phyloP scores from a whole-genome alignment of 2,888 invertebrate species.

The Brachynemurus nebulosus region DNA sequence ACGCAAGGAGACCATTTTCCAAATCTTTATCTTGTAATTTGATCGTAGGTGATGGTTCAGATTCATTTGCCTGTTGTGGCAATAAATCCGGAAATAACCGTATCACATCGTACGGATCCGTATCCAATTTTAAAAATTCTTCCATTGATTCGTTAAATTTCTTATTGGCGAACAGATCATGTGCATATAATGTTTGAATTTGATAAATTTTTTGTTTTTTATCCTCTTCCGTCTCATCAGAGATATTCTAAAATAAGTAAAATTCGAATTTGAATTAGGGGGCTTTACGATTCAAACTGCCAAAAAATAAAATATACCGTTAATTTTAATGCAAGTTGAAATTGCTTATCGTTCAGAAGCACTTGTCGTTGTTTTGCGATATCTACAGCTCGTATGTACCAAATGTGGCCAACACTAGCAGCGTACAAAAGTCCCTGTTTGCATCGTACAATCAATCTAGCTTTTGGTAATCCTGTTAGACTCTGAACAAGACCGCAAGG shows the following conservation, averaged over 20 bases:
- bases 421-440: slow-evolving; percentile 71
- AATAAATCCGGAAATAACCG: slow-evolving; percentile 81
- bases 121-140: slow-evolving; percentile 76
- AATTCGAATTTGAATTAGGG: not conserved
- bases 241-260: slow-evolving; percentile 50
- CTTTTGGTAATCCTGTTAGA: slow-evolving; percentile 59
- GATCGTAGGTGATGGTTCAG: slow-evolving; percentile 32
- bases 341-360: slow-evolving; percentile 79
- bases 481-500: slow-evolving; percentile 70
- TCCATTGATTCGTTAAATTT: slow-evolving; percentile 83
- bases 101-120: slow-evolving; percentile 92
- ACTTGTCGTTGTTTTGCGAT: slow-evolving; percentile 71
- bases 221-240: slow-evolving; percentile 66
- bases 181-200: slow-evolving; percentile 82
- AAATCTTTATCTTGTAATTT: slow-evolving; percentile 69
- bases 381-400: slow-evolving; percentile 73
- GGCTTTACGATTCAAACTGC: no score
- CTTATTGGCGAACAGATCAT: slow-evolving; percentile 80
- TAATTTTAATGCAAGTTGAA: slow-evolving; percentile 81
- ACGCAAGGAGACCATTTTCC: slow-evolving; percentile 74
- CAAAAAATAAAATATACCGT: slow-evolving; percentile 55
- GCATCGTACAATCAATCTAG: slow-evolving; percentile 58
- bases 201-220: slow-evolving; percentile 69
- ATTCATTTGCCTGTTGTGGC: slow-evolving; percentile 33
- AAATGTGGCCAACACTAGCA: slow-evolving; percentile 77